Evolutionary conservation across 2,797 vertebrate genomes (phyloP), one percentile per base, ranked within the genome.

Genomic region (Clamator glandarius): DNA sequence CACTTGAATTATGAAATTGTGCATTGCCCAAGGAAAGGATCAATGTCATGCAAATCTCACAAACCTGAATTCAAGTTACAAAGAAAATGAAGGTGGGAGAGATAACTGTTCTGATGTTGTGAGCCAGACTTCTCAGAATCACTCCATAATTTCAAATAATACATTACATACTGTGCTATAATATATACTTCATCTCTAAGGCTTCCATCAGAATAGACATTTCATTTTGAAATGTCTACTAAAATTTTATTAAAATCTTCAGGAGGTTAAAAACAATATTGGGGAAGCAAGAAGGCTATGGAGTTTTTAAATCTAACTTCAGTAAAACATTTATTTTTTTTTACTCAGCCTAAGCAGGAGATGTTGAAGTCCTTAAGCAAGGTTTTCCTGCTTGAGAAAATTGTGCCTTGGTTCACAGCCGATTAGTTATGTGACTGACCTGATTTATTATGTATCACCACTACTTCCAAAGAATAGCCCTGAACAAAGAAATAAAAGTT

Each of bases 1-100:
- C 81, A 69, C 62, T 95, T 96, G 92, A 94, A 96, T 96, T 95
- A 95, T 86, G 87, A 96, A 95, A 95, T 57, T 75, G 86, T 92
- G 90, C 86, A 77, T 69, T 2, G 89, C 94, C 89, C 84, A 94
- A 92, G 86, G 92, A 97, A 97, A 95, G 92, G 92, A 94, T 96
- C 95, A 93, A 95, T 93, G 93, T 94, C 93, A 91, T 87, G 61
- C 82, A 85, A 87, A 94, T 92, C 91, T 66, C 89, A 93, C 29
- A 92, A 95, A 92, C 84, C 80, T 93, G 89, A 96, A 91, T 58
- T 82, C 73, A 73, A 97, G 79, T 87, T 67, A 79, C 69, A 91
- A 93, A 93, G 69, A 89, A 92, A 92, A 95, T 63, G n/a, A 90
- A 87, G 51, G 76, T 85, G 35, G 66, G 58, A 92, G 59, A 69